A percentile compares a stretch with the other conserved stretches of the same genome.
phyloP scores from a whole-genome alignment of 2,113 vertebrate genomes.

The Sapajus apella region DNA sequence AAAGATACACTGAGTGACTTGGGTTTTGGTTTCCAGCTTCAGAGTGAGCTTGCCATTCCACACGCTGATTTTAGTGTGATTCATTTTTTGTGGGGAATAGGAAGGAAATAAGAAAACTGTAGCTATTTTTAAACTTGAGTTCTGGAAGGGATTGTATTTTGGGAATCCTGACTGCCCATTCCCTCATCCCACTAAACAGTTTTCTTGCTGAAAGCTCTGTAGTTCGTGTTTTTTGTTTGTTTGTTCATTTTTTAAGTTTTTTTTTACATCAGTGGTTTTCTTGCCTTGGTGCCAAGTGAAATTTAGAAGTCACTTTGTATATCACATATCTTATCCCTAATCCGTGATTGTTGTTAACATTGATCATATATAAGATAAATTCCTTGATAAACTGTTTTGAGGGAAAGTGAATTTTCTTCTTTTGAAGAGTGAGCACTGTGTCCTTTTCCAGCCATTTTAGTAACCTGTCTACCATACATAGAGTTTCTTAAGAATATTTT shows the following conservation, averaged over 20 bases:
- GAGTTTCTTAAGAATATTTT: constrained; percentile 8
- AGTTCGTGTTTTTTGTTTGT: neutral
- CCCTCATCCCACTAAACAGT: neutral
- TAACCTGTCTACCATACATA: neutral
- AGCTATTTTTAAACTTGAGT: constrained; percentile 44
- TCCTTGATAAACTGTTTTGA: constrained; percentile 16
- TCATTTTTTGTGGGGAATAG: constrained; percentile 23
- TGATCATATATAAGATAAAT: neutral
- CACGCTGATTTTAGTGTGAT: constrained; percentile 47
- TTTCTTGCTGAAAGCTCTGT: constrained; percentile 10
- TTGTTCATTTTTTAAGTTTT: neutral
- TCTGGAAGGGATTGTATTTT: constrained; percentile 11
- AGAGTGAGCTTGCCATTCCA: constrained; percentile 5
- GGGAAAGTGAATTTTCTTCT: neutral
- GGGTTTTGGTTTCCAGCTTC: neutral
- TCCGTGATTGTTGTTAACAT: constrained; percentile 1
- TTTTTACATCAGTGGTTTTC: neutral
- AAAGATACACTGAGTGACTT: constrained; percentile 20
- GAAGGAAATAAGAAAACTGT: neutral
- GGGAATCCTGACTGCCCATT: neutral
- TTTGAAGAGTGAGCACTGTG: neutral
- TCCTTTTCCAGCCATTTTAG: neutral
- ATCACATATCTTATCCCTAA: neutral
- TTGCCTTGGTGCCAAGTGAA: constrained; percentile 15
- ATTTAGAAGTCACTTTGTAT: constrained; percentile 31